A percentile compares a stretch with the other conserved stretches of the same genome.
Evolutionary conservation across 2,888 invertebrate species (phyloP).

Genomic region (Cosmopolites sordidus): DNA sequence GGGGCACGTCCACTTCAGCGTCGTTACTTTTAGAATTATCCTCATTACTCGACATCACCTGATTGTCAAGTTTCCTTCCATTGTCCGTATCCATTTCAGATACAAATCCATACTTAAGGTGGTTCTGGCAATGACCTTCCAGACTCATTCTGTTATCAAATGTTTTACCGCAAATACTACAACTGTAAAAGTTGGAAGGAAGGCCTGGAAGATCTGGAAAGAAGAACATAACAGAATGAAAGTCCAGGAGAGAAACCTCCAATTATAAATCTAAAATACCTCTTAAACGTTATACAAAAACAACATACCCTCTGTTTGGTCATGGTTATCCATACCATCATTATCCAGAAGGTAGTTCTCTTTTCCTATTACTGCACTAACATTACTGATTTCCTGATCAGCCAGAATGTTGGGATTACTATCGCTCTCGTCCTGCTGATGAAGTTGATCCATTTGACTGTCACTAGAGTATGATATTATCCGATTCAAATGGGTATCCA

Average conservation of each 20-base stretch:
- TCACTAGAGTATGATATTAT: slow-evolving; percentile 24
- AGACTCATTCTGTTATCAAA: slow-evolving; percentile 42
- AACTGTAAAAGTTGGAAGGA: slow-evolving; percentile 24
- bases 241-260: neutral
- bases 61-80: neutral
- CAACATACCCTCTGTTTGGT: slow-evolving; percentile 4
- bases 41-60: neutral
- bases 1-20: slow-evolving; percentile 2
- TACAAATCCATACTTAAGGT: slow-evolving; percentile 42
- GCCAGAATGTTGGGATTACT: slow-evolving; percentile 10
- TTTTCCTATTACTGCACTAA: slow-evolving; percentile 8
- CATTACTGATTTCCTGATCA: slow-evolving; percentile 11
- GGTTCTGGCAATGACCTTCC: slow-evolving; percentile 45
- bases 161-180: slow-evolving; percentile 47
- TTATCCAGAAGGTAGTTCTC: slow-evolving; percentile 6
- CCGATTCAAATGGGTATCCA: slow-evolving; percentile 19
- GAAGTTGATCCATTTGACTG: slow-evolving; percentile 19
- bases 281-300: too few relatives aligned
- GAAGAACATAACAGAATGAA: too few relatives aligned
- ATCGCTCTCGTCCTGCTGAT: slow-evolving; percentile 9
- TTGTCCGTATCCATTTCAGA: neutral
- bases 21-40: slow-evolving; percentile 11
- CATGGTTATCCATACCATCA: slow-evolving; percentile 2
- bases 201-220: slow-evolving; percentile 7
- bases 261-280: neutral